Base-by-base conservation (phyloP, 2,797 vertebrate species). In the Phaenicophaeus curvirostris region DNA sequence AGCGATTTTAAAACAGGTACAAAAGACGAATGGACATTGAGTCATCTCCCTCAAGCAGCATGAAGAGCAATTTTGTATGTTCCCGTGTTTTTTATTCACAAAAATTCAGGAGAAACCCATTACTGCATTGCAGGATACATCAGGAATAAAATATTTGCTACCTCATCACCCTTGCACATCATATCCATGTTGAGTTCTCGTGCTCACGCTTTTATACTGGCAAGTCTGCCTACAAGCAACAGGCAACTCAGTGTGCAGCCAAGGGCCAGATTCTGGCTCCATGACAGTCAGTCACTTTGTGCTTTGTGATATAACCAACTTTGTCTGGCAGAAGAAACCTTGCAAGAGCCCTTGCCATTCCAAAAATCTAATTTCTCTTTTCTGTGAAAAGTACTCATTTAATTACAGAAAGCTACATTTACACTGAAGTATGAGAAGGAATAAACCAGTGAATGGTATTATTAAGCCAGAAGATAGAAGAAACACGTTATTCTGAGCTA, bases 161-260 rank as follows among this genome's bases (percentile, higher is more conserved):
- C 39, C 21, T 65, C 48, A 19, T 37, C 37, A 31, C 11, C 55
- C 76, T 62, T 1, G 2, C 58, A 55, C 44, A 39, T 37, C 20
- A 41, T 9, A 61, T 2, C 23, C 46, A 19, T 0, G 1, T 9
- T 25, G 2, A 33, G 27, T 5, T 30, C 4, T 5, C 24, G 25
- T 23, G 27, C 50, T 30, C 13, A 39, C 13, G 6, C 28, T 33
- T 33, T 46, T 17, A 24, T 4, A 19, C 4, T 39, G 48, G 39
- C 63, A 63, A 55, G 13, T 3, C 50, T 35, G 39, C 1, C 2
- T 18, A 62, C 41, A 63, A 69, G 39, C 23, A 76, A 55, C 0
- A 48, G 46, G 77, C 18, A 80, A 28, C 19, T 28, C 59, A 13
- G 51, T 2, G 1, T 12, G 42, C 46, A 90, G 46, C 20, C 30